A percentile compares a stretch with the other conserved stretches of the same genome.
Evolutionary conservation across 2,888 invertebrate species (phyloP).

Genomic region (Pelosia muscerda): DNA sequence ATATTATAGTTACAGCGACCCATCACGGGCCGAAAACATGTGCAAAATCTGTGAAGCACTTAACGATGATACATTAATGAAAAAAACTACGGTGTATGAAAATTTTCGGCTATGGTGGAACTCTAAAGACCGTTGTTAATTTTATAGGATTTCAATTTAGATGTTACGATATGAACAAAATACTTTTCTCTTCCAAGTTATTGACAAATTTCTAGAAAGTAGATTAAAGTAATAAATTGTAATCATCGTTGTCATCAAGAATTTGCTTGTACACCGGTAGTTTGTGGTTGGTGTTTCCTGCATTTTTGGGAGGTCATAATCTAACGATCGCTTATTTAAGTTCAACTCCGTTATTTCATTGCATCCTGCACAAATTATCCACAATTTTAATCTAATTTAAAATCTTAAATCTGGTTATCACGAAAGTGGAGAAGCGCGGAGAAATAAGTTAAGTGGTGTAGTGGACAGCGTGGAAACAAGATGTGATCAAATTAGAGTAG

Average conservation of each 20-base stretch:
- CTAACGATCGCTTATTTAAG: too few species aligned
- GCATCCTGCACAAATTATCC: too few species aligned
- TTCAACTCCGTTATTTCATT: too few species aligned
- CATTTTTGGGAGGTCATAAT: too few species aligned
- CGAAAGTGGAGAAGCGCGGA: background rate
- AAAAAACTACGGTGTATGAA: constrained; percentile 53
- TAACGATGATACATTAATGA: constrained; percentile 54
- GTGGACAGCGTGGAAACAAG: background rate
- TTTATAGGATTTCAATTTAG: background rate
- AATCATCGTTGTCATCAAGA: too few species aligned
- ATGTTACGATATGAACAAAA: background rate
- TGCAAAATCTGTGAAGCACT: constrained; percentile 71
- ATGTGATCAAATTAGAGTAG: too few species aligned
- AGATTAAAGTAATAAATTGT: background rate
- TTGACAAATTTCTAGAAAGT: background rate
- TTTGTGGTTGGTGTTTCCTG: too few species aligned
- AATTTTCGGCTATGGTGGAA: constrained; percentile 57
- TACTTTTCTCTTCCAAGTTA: background rate
- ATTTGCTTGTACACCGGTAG: too few species aligned
- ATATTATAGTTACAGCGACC: constrained; percentile 61
- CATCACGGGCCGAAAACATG: constrained; percentile 57
- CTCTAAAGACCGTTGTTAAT: constrained; percentile 14
- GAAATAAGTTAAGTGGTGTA: background rate
- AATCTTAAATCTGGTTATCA: background rate
- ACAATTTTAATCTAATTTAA: too few species aligned